Percentiles rank a stretch among this genome's conserved stretches.
Conservation (phyloP, 2,797 vertebrate species). For the Leptoclinus maculatus region DNA sequence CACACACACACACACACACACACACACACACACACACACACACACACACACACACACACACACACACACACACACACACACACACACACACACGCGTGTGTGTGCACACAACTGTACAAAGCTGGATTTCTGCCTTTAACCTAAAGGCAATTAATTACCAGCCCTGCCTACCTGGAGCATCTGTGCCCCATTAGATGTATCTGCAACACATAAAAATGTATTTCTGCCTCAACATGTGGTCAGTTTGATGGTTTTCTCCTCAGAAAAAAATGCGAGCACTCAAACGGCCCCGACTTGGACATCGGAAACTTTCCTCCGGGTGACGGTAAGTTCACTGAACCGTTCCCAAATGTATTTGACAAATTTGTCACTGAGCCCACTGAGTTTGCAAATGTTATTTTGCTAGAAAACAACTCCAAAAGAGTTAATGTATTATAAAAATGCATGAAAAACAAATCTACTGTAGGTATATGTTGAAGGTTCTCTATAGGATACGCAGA, state of each 20-base stretch:
- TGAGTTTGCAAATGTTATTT: constrained; percentile 15
- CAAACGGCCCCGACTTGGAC: constrained; percentile 2
- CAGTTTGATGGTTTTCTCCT: constrained; percentile 2
- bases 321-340: constrained; percentile 12
- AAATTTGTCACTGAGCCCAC: constrained; percentile 25
- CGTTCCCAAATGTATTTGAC: constrained; percentile 8
- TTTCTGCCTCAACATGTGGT: constrained; percentile 16
- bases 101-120: constrained; percentile 8
- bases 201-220: constrained; percentile 12
- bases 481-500: background rate
- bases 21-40: constrained; percentile 5
- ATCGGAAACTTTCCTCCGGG: constrained; percentile 2
- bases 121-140: background rate
- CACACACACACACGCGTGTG: constrained; percentile 25
- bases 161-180: constrained; percentile 29
- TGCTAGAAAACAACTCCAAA: background rate
- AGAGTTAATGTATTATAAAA: background rate
- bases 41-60: constrained; percentile 24
- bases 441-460: background rate
- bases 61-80: background rate
- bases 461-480: background rate
- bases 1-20: constrained; percentile 22
- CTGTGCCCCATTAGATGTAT: constrained; percentile 37
- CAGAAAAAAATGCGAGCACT: background rate
- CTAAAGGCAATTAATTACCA: constrained; percentile 2